phyloP scores from a whole-genome alignment of 2,888 invertebrate genomes.

The Stenoptilia bipunctidactyla region DNA sequence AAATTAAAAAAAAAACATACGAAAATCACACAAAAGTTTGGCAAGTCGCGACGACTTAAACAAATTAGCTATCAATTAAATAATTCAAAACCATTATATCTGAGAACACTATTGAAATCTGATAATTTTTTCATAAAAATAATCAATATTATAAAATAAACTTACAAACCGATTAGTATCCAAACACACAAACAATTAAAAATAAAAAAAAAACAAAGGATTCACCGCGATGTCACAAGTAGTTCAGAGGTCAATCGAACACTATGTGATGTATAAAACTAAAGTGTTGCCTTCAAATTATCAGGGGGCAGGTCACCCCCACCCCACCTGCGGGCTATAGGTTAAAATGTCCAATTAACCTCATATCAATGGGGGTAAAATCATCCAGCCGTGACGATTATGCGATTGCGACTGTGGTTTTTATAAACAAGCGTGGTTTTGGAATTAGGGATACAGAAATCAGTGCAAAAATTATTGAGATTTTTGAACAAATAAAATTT shows the following conservation, averaged over 20 bases:
- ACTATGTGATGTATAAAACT: conserved; percentile 48
- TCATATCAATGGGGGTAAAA: conserved; percentile 33
- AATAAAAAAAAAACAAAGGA: conserved; percentile 13
- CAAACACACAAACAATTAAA: neutral
- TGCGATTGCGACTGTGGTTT: conserved; percentile 4
- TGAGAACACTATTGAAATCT: too few species aligned
- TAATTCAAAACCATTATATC: too few species aligned
- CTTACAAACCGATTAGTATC: neutral
- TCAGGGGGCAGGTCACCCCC: conserved; percentile 37
- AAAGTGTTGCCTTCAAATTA: conserved; percentile 56
- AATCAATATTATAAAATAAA: too few species aligned
- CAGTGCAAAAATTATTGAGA: too few species aligned
- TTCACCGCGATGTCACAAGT: conserved; percentile 25
- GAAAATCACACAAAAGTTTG: too few species aligned
- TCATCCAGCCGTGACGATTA: conserved; percentile 48
- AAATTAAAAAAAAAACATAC: too few species aligned
- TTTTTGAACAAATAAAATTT: too few species aligned
- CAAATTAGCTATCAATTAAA: too few species aligned
- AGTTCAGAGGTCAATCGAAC: conserved; percentile 49
- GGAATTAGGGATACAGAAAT: too few species aligned
- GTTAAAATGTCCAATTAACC: conserved; percentile 62
- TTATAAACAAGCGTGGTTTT: too few species aligned
- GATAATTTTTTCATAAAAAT: too few species aligned
- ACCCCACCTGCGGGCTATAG: conserved; percentile 48
- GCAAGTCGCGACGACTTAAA: too few species aligned